A percentile compares a stretch with the other conserved stretches of the same genome.
Evolutionary conservation across 2,888 invertebrate genomes (phyloP).

Genomic region (Oligia latruncula): DNA sequence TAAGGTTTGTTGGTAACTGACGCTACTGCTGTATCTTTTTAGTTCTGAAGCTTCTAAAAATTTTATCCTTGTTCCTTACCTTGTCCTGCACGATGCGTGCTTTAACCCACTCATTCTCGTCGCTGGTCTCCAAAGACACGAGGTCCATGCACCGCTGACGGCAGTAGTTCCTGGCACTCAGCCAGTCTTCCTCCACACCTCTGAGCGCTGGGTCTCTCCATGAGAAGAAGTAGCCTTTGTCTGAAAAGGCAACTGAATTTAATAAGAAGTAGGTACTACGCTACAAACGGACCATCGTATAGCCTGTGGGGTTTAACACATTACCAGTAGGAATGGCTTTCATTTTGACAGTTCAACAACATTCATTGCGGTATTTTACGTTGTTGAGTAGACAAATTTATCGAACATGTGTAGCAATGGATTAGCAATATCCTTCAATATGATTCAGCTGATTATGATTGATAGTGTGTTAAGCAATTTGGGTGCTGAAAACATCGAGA

Average conservation of each 20-base stretch:
- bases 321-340: too few species aligned
- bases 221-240: slow-evolving; percentile 96
- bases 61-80: slow-evolving; percentile 86
- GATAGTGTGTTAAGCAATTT: not conserved
- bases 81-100: slow-evolving; percentile 93
- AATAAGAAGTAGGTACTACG: not conserved
- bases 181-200: slow-evolving; percentile 95
- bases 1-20: not conserved
- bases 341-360: not conserved
- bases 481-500: not conserved
- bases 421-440: not conserved
- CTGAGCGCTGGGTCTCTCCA: slow-evolving; percentile 95
- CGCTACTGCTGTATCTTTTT: not conserved
- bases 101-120: slow-evolving; percentile 97
- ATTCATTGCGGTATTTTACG: not conserved
- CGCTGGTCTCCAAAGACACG: slow-evolving; percentile 95
- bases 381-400: not conserved
- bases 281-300: too few species aligned
- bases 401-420: not conserved
- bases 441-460: not conserved
- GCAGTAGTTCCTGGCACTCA: slow-evolving; percentile 96
- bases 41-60: not conserved
- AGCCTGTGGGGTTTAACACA: not conserved
- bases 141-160: slow-evolving; percentile 97
- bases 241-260: slow-evolving; percentile 74